These are phyloP conservation scores for Takifugu bimaculatus DNA, from an alignment of 2,113 vertebrate species.

Conservation along the genomic window DNA sequence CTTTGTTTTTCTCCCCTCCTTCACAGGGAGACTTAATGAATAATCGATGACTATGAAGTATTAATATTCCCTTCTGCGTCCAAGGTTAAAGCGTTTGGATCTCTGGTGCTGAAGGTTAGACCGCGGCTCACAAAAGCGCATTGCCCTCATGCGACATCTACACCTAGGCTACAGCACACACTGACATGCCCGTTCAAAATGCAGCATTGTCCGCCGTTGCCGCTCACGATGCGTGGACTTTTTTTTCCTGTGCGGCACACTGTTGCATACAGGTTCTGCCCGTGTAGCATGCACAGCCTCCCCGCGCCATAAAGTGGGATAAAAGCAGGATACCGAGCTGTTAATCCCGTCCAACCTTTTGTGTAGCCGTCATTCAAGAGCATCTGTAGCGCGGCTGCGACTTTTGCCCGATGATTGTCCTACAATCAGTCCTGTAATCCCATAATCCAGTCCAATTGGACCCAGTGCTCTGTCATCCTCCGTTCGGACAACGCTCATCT, in stretches of 20 bases:
- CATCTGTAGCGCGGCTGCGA: conserved; percentile 58
- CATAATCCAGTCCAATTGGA: conserved; percentile 72
- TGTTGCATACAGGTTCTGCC: conserved; percentile 68
- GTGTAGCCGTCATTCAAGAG: conserved; percentile 66
- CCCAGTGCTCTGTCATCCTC: conserved; percentile 56
- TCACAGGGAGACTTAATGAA: conserved; percentile 49
- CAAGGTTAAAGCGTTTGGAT: conserved; percentile 72
- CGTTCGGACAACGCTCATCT: conserved; percentile 57
- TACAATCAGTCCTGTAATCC: conserved; percentile 73
- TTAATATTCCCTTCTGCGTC: conserved; percentile 68
- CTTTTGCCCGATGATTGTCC: conserved; percentile 71
- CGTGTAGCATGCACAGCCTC: conserved; percentile 34
- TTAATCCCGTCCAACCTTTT: conserved; percentile 58
- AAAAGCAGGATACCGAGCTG: conserved; percentile 48
- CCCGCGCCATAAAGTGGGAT: conserved; percentile 53
- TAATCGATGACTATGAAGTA: conserved; percentile 71
- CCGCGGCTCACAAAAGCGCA: conserved; percentile 67
- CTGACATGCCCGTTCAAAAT: conserved; percentile 65
- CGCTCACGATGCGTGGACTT: conserved; percentile 67
- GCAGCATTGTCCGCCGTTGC: conserved; percentile 66
- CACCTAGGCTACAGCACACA: conserved; percentile 64
- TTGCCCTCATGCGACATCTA: conserved; percentile 76
- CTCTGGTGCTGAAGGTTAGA: conserved; percentile 68
- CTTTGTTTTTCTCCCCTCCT: conserved; percentile 35
- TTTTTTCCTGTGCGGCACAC: conserved; percentile 69